Evolutionary conservation across 1,140 invertebrate genomes (phyloP), one percentile per base, ranked within the genome.

Genomic region (Plectrocnemia conspersa): DNA sequence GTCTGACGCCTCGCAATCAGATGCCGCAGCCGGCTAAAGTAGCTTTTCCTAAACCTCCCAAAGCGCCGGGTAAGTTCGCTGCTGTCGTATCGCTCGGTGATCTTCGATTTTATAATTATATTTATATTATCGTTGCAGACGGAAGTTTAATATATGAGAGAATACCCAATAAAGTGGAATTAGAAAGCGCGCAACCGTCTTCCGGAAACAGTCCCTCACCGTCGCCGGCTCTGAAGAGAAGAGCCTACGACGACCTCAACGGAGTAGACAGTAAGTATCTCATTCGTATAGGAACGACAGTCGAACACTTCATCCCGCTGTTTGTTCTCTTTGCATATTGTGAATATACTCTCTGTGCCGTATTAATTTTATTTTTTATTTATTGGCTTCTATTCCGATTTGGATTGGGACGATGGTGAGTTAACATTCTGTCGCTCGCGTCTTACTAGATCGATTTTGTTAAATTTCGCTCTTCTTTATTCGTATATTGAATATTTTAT

Each of bases 41-140:
- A 44, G 88, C 85, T 57, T 93, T 91, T 69, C 90, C 90, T 32
- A 87, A 89, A 72, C 90, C 90, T 48, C 89, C 89, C 7, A 90
- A 91, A 72, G 89, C 82, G 54, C 79, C 88, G 57, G 82, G 82
- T 84, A 68, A 44, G 38, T 61, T 46, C 9, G 23, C 16, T 44
- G 4, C 4, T 44, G 3, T 6, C 4, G 4, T 21, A 10, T 45
- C 9, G 6, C 5, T 52, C 19, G 3, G 18, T 52, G 9, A 44
- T 24, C 5, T 9, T 4, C 4, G 6, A 18, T 22, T 44, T 44
- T 11, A 19, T 9, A 9, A 11, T 22, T 44, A 15, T 22, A n/a
- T 21, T n/a, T 38, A 38, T 38, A 38, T 5, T 29, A 7, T 7
- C 35, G 49, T 70, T 70, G 25, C 63, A 86, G 89, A 92, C 70